phyloP scores from a whole-genome alignment of 2,888 invertebrate species.

The Xanthorhoe designata region DNA sequence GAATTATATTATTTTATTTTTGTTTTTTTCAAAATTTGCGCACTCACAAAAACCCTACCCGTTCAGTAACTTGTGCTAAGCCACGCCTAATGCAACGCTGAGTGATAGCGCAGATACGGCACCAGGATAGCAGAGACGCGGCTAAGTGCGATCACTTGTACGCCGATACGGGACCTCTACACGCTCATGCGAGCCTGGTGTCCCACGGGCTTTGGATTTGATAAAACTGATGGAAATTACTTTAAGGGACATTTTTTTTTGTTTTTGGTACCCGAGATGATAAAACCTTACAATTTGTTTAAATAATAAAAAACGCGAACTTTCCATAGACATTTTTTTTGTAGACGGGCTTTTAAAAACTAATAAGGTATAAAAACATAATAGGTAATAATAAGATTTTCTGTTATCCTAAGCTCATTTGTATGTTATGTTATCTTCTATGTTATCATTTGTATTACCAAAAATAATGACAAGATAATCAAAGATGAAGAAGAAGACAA shows the following conservation, averaged over 20 bases:
- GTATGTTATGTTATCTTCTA: no score
- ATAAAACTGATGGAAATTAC: slow-evolving; percentile 26
- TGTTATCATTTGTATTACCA: no score
- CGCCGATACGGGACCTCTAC: slow-evolving; percentile 73
- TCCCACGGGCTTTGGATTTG: slow-evolving; percentile 32
- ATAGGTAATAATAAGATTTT: no score
- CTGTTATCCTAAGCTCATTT: no score
- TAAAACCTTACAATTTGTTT: no score
- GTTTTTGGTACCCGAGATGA: not conserved
- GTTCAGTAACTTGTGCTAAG: slow-evolving; percentile 56
- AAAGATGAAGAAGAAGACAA: no score
- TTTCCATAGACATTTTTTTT: not conserved
- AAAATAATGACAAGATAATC: no score
- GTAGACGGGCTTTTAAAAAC: no score
- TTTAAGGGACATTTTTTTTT: not conserved
- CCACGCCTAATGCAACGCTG: slow-evolving; percentile 82
- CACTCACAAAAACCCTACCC: not conserved
- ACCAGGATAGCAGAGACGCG: slow-evolving; percentile 74
- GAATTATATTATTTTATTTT: no score
- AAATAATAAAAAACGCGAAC: no score
- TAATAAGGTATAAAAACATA: no score
- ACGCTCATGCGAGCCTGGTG: slow-evolving; percentile 63
- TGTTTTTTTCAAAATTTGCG: no score
- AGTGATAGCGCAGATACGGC: slow-evolving; percentile 77
- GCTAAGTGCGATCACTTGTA: slow-evolving; percentile 84